Percentiles rank a stretch among this genome's conserved stretches.
These are phyloP conservation scores for Tachycineta bicolor DNA, from an alignment of 2,113 vertebrate genomes.

Conservation along the genomic window DNA sequence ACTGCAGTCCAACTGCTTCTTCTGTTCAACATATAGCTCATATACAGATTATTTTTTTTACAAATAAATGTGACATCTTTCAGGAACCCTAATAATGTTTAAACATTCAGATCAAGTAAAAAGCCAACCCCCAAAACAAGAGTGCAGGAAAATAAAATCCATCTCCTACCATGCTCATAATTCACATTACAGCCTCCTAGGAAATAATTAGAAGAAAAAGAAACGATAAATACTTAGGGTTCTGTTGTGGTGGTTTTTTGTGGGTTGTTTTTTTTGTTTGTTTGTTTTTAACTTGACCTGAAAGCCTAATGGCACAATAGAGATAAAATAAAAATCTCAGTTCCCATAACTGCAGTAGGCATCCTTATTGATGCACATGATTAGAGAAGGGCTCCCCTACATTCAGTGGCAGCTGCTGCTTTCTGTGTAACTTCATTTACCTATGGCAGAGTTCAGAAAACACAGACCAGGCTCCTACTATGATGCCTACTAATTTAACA, in stretches of 20 bases:
- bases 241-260: no score
- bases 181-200: accelerated
- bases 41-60: background rate
- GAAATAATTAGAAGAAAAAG: background rate
- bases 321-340: background rate
- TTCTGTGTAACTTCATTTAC: background rate
- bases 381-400: background rate
- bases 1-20: background rate
- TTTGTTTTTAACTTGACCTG: background rate
- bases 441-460: background rate
- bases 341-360: background rate
- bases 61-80: accelerated
- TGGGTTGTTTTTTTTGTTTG: no score
- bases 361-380: accelerated
- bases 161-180: background rate
- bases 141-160: background rate
- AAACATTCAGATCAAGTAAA: background rate
- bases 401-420: background rate
- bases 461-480: background rate
- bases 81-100: background rate
- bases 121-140: background rate
- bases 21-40: background rate
- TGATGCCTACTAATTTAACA: background rate
- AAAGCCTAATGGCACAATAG: background rate
- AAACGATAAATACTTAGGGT: accelerated